These are phyloP conservation scores for Fukomys damarensis DNA, from an alignment of 2,113 vertebrate genomes.

Conservation along the genomic window DNA sequence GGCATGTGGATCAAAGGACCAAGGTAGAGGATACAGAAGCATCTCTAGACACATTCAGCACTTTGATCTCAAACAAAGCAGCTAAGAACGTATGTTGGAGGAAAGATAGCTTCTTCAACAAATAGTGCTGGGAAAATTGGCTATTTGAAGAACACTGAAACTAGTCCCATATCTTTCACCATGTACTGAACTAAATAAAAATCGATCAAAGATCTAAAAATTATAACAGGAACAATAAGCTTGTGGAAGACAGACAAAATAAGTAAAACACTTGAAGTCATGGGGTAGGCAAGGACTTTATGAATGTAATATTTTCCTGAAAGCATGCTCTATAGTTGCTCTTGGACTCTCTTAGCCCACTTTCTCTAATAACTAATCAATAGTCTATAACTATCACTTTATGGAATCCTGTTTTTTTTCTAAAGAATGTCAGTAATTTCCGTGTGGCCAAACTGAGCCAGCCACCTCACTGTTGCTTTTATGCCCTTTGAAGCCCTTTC, in stretches of 20 bases:
- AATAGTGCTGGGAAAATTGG: background rate
- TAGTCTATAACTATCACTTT: background rate
- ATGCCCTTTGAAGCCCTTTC: background rate
- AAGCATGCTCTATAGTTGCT: background rate
- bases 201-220: background rate
- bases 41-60: background rate
- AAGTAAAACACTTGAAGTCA: background rate
- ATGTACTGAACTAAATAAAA: background rate
- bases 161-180: background rate
- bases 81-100: background rate
- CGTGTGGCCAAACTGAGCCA: background rate
- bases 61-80: background rate
- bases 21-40: background rate
- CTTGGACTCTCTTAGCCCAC: rapidly evolving
- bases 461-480: background rate
- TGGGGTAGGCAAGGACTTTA: background rate
- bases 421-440: background rate
- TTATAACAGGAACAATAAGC: background rate
- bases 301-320: background rate
- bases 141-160: background rate
- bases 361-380: too few relatives aligned
- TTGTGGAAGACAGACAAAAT: background rate
- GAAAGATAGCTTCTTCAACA: background rate
- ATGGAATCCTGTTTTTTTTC: background rate
- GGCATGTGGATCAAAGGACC: background rate